phyloP scores from a whole-genome alignment of 2,797 vertebrate species.

The Chiloscyllium punctatum region DNA sequence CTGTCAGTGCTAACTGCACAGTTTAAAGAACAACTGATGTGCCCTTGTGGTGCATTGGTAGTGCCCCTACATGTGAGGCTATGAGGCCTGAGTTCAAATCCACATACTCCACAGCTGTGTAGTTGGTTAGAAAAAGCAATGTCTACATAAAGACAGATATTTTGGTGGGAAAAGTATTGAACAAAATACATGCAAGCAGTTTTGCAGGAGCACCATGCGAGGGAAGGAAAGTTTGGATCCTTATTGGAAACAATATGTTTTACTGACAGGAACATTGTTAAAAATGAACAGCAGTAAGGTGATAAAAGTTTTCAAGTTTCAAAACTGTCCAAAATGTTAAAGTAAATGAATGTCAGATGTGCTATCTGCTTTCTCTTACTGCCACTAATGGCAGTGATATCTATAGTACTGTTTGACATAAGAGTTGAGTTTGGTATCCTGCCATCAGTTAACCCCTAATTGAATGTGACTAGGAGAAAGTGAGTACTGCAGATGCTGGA shows the following conservation, averaged over 20 bases:
- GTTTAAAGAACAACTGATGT: too few species aligned
- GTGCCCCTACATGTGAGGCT: too few species aligned
- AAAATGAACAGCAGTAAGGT: neutral
- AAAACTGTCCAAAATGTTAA: neutral
- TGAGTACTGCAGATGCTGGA: too few species aligned
- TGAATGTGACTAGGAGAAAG: neutral
- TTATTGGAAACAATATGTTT: neutral
- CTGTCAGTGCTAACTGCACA: neutral
- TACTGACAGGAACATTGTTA: neutral
- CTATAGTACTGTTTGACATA: neutral
- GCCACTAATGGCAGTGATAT: neutral
- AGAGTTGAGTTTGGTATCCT: neutral
- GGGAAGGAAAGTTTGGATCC: neutral
- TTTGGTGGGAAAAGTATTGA: neutral
- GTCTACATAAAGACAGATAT: neutral
- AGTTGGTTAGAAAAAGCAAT: too few species aligned
- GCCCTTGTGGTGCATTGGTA: too few species aligned
- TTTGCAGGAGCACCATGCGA: neutral
- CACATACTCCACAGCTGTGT: too few species aligned
- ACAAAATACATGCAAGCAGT: neutral
- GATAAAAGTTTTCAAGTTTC: neutral
- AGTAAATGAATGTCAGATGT: neutral
- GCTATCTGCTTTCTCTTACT: neutral
- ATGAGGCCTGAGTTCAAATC: too few species aligned
- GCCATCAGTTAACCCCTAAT: neutral